phyloP scores from a whole-genome alignment of 2,797 vertebrate genomes.

The Poeciliopsis infans region DNA sequence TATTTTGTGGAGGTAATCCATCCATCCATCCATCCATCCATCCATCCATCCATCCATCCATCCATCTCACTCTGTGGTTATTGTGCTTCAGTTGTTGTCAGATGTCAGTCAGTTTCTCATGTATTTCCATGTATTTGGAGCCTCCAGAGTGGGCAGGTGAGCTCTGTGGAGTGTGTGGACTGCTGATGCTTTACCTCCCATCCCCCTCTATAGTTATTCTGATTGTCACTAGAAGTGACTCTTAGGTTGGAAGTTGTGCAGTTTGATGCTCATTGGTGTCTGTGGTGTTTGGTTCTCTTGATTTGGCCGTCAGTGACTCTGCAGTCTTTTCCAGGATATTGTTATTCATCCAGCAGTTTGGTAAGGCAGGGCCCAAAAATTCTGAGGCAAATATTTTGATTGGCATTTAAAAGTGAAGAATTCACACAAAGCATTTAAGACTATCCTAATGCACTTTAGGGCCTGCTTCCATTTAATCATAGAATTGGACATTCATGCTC shows the following conservation, averaged over 20 bases:
- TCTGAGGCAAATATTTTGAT: background rate
- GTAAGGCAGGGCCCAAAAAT: background rate
- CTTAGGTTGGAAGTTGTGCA: background rate
- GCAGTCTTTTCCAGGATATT: slow-evolving; percentile 31
- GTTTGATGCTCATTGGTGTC: background rate
- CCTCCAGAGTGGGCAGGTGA: background rate
- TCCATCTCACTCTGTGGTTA: no score
- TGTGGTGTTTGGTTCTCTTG: background rate
- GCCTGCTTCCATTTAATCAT: background rate
- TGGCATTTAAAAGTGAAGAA: background rate
- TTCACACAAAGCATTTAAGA: background rate
- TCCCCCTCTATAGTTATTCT: background rate
- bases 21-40: slow-evolving; percentile 22
- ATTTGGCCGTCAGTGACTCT: slow-evolving; percentile 34
- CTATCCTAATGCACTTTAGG: background rate
- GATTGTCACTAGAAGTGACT: background rate
- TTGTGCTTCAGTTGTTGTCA: background rate
- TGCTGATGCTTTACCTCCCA: background rate
- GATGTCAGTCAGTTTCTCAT: background rate
- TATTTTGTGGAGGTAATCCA: slow-evolving; percentile 93
- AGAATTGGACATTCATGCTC: background rate
- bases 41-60: background rate
- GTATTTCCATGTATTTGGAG: background rate
- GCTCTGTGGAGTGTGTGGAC: background rate
- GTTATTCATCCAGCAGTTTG: background rate